Evolutionary conservation across 2,113 vertebrate species (phyloP).

Genomic region (Siniperca knerii): DNA sequence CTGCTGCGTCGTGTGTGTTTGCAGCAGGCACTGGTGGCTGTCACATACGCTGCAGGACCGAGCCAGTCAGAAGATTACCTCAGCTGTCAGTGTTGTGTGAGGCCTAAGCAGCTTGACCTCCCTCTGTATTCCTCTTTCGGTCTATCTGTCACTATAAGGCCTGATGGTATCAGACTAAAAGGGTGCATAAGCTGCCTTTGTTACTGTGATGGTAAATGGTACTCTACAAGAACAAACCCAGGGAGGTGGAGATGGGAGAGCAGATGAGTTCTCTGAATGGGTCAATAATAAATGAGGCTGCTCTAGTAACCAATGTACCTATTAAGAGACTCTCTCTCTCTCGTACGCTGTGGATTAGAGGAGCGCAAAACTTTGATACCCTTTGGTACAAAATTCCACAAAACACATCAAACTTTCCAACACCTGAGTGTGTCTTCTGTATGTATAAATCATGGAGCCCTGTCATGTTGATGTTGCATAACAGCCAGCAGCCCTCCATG

Average conservation of each 20-base stretch:
- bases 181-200: conserved; percentile 33
- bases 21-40: conserved; percentile 15
- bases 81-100: conserved; percentile 36
- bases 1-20: background rate
- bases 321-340: conserved; percentile 41
- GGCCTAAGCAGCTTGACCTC: conserved; percentile 63
- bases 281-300: conserved; percentile 79
- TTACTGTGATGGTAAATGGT: conserved; percentile 42
- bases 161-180: conserved; percentile 38
- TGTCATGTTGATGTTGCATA: background rate
- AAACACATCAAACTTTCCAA: background rate
- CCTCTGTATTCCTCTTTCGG: conserved; percentile 27
- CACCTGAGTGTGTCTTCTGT: background rate
- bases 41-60: conserved; percentile 19
- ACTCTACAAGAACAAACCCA: conserved; percentile 36
- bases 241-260: conserved; percentile 49
- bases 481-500: background rate
- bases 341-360: conserved; percentile 17
- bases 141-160: conserved; percentile 28
- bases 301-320: conserved; percentile 58
- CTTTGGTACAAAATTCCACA: background rate
- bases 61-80: conserved; percentile 48
- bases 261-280: conserved; percentile 51
- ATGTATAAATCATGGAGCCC: background rate
- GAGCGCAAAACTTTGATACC: conserved; percentile 27